Evolutionary conservation across 1,140 invertebrate species (phyloP), one percentile per base, ranked within the genome.

Genomic region (Teleopsis dalmanni): DNA sequence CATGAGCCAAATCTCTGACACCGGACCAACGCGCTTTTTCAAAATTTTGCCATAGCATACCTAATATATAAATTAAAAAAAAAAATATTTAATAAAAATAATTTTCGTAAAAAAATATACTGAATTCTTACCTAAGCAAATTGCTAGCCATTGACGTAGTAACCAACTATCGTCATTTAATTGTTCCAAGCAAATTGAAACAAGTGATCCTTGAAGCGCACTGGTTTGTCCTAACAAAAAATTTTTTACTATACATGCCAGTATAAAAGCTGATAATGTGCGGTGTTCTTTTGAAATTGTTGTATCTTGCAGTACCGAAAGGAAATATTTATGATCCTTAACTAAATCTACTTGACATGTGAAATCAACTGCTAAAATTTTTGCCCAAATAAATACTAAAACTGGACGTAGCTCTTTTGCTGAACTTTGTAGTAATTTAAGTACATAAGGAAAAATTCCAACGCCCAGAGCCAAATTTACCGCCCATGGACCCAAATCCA

Each of bases 361-460:
- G 72, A 83, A 85, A 73, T 99, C 96, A 10, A 98, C 92, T 48
- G 95, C 93, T 38, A 99, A 75, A 56, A 99, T 98, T 77, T 98
- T 98, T 6, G 96, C 94, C 96, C 96, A 99, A 55, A 99, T 98
- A 65, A 96, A 98, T 23, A 98, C 92, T 41, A 99, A 78, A 29
- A 95, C 76, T 9, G 93, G 89, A 26, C 94, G 76, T 46, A 99
- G 74, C 72, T 99, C 95, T 56, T 82, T 81, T 2, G 92, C 91
- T 53, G 87, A 91, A 56, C 91, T 93, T 74, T 98, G 95, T 36
- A 97, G 75, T 48, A 98, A 73, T 71, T 98, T 98, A 8, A 98
- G 76, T 52, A 99, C 94, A 74, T 99, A 99, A 4, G 96, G 96
- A 72, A 98, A 99, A 56, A 99, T 98, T 52, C 96, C 96, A 31